Evolutionary conservation across 2,113 vertebrate species (phyloP).

Genomic region (Pao palembangensis): DNA sequence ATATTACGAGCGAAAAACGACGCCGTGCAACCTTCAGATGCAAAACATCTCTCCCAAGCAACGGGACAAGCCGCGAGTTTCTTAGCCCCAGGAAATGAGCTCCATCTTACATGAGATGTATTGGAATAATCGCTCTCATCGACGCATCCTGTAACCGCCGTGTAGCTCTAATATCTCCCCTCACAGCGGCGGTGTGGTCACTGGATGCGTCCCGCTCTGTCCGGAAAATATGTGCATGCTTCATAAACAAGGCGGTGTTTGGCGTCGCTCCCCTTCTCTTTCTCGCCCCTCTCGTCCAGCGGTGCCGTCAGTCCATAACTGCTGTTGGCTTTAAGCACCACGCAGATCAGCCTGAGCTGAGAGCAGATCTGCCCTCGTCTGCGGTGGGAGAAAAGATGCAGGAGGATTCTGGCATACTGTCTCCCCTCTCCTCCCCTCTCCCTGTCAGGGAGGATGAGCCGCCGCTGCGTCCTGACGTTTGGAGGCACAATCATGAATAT

Average conservation of each 20-base stretch:
- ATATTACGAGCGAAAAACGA: constrained; percentile 33
- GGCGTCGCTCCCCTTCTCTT: constrained; percentile 5
- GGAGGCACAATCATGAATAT: constrained; percentile 71
- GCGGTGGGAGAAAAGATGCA: constrained; percentile 41
- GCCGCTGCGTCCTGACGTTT: constrained; percentile 66
- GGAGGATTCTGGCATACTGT: constrained; percentile 53
- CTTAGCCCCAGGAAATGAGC: constrained; percentile 35
- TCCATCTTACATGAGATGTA: constrained; percentile 36
- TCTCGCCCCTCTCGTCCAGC: constrained; percentile 2
- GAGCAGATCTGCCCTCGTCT: constrained; percentile 53
- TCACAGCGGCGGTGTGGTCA: constrained; percentile 41
- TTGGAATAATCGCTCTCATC: constrained; percentile 12
- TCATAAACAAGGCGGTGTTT: constrained; percentile 51
- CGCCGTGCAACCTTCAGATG: constrained; percentile 21
- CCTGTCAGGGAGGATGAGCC: constrained; percentile 49
- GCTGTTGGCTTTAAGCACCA: background rate
- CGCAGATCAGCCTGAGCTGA: constrained; percentile 22
- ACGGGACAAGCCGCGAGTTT: constrained; percentile 37
- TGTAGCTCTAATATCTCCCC: constrained; percentile 39
- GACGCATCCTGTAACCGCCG: constrained; percentile 14
- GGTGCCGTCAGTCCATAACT: constrained; percentile 35
- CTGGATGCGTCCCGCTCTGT: constrained; percentile 39
- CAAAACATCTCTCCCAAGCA: constrained; percentile 41
- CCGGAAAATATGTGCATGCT: constrained; percentile 42
- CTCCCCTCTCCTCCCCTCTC: constrained; percentile 38